Evolutionary conservation across 1,140 invertebrate species (phyloP), one percentile per base, ranked within the genome.

Genomic region (Drosophila ogumai): DNA sequence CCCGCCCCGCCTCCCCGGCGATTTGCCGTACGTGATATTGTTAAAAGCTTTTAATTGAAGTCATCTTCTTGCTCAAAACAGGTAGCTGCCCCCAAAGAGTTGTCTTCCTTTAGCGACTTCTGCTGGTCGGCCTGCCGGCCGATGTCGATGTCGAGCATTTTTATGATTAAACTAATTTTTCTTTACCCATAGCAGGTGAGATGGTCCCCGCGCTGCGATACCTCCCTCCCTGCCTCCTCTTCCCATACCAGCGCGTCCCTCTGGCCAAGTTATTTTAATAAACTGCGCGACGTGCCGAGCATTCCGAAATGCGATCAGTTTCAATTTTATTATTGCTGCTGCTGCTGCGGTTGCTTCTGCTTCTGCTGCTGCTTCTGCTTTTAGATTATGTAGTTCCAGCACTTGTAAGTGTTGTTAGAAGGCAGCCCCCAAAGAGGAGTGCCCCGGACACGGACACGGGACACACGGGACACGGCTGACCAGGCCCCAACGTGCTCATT

Each of bases 31-130:
- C 90, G 90, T 91, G 90, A 91, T 91, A 91, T 91, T 91, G 90
- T 91, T 91, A 91, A 91, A 91, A 90, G 90, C 85, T 91, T 91
- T 91, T 91, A 91, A 91, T 91, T 91, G 90, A 91, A 91, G 90
- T 90, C 82, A 79, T 82, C 86, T 91, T 74, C 87, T 82, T 86
- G 81, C 88, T 88, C 81, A 91, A 91, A 91, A 91, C 88, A 91
- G 88, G 88, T 91, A 91, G 88, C 88, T 90, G 75, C 82, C 71
- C 67, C 63, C 69, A 65, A 72, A 72, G 79, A 58, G 81, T 47
- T 50, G 72, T 57, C 56, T 55, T 67, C 46, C 47, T 36, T 36
- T 47, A 15, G 36, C 22, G 43, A 52, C 50, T 61, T 61, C 34
- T 49, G 68, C 36, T 58, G 54, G 19, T 58, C 28, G 49, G 43